Evolutionary conservation across 1,140 invertebrate species (phyloP).

Genomic region (Drosophila watanabei): DNA sequence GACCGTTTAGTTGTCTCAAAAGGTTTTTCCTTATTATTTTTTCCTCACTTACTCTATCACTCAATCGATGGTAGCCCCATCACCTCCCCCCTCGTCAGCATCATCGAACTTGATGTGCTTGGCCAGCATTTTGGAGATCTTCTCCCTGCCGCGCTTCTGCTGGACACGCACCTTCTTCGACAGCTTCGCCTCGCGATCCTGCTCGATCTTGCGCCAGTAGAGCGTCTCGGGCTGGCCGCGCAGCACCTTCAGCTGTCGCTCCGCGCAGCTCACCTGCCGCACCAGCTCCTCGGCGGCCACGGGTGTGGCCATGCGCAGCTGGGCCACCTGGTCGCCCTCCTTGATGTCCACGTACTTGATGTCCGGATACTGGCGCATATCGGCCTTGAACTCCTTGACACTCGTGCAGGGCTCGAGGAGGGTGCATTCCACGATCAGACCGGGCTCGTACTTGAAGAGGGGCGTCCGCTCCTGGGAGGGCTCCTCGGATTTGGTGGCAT

Average conservation of each 20-base stretch:
- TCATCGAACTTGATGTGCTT: conserved; percentile 89
- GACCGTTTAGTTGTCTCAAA: too few species aligned
- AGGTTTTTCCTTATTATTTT: too few species aligned
- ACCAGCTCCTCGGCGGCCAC: conserved; percentile 87
- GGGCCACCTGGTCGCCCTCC: conserved; percentile 87
- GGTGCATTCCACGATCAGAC: conserved; percentile 89
- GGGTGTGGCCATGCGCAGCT: conserved; percentile 88
- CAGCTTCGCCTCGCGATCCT: conserved; percentile 87
- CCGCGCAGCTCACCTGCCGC: conserved; percentile 67
- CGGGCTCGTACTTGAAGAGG: conserved; percentile 86
- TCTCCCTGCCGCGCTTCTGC: conserved; percentile 88
- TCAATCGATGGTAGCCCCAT: conserved; percentile 15
- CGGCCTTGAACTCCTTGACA: conserved; percentile 89
- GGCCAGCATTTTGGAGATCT: conserved; percentile 88
- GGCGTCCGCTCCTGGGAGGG: conserved; percentile 76
- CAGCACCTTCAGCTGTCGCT: conserved; percentile 79
- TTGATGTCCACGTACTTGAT: conserved; percentile 89
- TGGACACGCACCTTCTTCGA: conserved; percentile 86
- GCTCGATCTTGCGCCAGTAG: conserved; percentile 89
- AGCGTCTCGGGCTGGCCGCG: conserved; percentile 87
- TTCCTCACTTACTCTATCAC: too few species aligned
- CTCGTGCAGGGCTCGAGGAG: conserved; percentile 88
- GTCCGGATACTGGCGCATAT: conserved; percentile 86
- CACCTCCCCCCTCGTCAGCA: conserved; percentile 57
- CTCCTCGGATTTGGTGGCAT: conserved; percentile 69